Conservation (phyloP, 1,140 invertebrate genomes). For the Drosophila ohnishii region DNA sequence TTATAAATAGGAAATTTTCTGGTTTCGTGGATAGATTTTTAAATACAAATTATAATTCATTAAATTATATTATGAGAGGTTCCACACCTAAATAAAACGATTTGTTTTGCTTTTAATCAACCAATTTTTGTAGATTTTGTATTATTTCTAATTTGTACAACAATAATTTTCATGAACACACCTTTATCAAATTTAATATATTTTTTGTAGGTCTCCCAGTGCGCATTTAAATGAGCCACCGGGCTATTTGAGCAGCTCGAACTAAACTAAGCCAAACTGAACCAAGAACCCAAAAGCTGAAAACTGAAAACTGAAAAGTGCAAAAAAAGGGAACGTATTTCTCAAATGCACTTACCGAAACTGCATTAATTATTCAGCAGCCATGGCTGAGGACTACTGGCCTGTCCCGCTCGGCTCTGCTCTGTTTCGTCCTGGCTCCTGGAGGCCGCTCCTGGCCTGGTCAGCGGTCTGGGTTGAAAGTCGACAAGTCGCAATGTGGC, state of each 20-base stretch:
- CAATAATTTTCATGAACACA: too few species aligned
- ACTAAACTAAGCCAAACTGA: conserved; percentile 36
- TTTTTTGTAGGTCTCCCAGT: conserved; percentile 2
- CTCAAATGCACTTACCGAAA: conserved; percentile 79
- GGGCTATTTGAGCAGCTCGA: conserved; percentile 48
- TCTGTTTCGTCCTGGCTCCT: conserved; percentile 25
- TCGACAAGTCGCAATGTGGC: conserved; percentile 63
- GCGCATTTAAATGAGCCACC: conserved; percentile 63
- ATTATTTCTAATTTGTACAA: neutral
- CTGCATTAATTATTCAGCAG: conserved; percentile 80
- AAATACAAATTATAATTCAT: neutral
- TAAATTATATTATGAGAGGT: neutral
- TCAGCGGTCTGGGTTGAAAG: conserved; percentile 72
- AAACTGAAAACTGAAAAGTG: conserved; percentile 7
- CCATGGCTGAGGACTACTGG: conserved; percentile 53
- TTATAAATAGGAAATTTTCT: neutral
- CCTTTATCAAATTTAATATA: neutral
- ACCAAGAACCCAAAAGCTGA: conserved; percentile 23
- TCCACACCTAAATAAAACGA: neutral
- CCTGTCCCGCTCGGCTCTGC: conserved; percentile 34
- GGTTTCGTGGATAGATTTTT: neutral
- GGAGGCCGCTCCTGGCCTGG: conserved; percentile 28
- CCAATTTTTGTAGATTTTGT: rapidly evolving
- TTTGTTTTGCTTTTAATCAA: neutral
- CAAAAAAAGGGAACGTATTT: conserved; percentile 44